Conservation (phyloP, 2,888 invertebrate genomes). For the Eremobia ochroleuca region DNA sequence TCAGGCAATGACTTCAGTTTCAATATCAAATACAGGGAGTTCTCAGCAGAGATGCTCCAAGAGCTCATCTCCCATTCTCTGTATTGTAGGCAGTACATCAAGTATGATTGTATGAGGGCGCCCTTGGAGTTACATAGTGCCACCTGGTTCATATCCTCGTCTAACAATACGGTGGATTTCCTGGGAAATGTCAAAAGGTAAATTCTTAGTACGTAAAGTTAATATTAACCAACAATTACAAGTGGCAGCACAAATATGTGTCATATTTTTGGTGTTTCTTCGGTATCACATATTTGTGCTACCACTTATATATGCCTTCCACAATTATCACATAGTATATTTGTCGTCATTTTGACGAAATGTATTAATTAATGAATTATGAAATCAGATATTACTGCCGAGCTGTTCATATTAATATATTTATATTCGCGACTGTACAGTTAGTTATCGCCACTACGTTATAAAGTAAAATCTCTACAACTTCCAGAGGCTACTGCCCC, state of each 20-base stretch:
- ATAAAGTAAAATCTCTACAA: background rate
- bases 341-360: background rate
- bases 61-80: conserved; percentile 97
- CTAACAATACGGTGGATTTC: conserved; percentile 95
- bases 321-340: background rate
- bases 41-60: conserved; percentile 97
- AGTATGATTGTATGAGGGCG: conserved; percentile 97
- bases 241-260: too few relatives aligned
- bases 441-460: background rate
- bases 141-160: conserved; percentile 97
- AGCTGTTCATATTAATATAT: background rate
- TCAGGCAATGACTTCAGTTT: conserved; percentile 96
- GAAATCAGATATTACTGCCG: background rate
- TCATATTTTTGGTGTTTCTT: background rate
- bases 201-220: background rate
- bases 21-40: conserved; percentile 96
- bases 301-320: background rate
- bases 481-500: conserved; percentile 93
- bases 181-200: conserved; percentile 96
- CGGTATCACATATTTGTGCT: background rate
- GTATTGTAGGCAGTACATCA: conserved; percentile 97
- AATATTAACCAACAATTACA: too few relatives aligned
- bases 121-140: conserved; percentile 96
- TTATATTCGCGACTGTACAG: background rate
- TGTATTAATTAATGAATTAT: background rate